These are phyloP conservation scores for Acanthiza pusilla DNA, from an alignment of 2,797 vertebrate genomes.

Conservation along the genomic window DNA sequence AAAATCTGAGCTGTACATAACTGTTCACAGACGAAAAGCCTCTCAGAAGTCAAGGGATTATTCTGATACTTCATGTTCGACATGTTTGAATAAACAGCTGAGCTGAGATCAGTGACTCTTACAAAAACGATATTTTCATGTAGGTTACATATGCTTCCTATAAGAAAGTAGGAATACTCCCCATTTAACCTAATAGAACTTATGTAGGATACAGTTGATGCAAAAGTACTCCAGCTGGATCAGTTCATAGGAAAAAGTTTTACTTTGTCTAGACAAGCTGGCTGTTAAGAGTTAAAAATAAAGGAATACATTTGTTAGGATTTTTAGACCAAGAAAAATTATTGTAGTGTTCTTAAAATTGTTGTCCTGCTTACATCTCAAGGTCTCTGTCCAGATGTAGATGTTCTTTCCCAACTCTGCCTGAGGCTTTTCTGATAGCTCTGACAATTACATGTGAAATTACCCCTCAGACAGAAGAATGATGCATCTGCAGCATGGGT, in stretches of 20 bases:
- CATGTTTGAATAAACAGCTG: neutral
- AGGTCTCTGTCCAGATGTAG: neutral
- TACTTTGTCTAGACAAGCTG: neutral
- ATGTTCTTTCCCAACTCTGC: neutral
- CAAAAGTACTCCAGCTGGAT: neutral
- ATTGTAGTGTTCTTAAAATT: neutral
- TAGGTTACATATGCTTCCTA: neutral
- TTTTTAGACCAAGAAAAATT: neutral
- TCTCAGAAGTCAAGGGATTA: neutral
- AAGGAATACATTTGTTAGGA: neutral
- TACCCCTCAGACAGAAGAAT: neutral
- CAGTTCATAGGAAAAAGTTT: neutral
- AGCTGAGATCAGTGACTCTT: neutral
- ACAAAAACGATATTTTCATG: neutral
- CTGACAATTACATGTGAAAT: neutral
- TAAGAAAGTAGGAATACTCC: neutral
- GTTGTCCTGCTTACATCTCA: neutral
- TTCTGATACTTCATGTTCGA: neutral
- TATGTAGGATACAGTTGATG: neutral
- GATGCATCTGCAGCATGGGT: neutral
- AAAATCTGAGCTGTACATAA: neutral
- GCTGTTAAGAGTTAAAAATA: neutral
- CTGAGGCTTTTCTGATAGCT: neutral
- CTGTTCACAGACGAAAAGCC: neutral
- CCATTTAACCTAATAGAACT: neutral